Evolutionary conservation across 2,888 invertebrate genomes (phyloP), one percentile per base, ranked within the genome.

Genomic region (Erannis defoliaria): DNA sequence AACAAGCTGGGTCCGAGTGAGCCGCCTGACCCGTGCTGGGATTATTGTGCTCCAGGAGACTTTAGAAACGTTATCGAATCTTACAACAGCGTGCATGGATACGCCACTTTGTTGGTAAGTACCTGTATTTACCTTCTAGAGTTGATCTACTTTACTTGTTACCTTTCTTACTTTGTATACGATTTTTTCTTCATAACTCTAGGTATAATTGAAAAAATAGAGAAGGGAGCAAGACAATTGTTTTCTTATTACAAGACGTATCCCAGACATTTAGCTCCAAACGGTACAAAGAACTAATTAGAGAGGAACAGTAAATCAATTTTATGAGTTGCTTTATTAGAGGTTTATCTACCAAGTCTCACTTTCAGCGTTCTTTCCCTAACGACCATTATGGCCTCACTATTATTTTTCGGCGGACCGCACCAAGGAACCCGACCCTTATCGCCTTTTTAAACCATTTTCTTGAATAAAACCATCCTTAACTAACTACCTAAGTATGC

Each of bases 1-100:
- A 84, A 66, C 56, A 84, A 80, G 53, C 73, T 90, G 49, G 89
- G 88, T 54, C 64, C 88, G 10, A 72, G 86, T 18, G 86, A 84
- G 33, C 79, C 84, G 1, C 43, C 60, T 3, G 87, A 89, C 23
- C 76, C 81, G 0, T 93, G 93, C 43, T 54, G 51, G 59, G 89
- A 90, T 46, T 95, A 95, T 81, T 96, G 96, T 70, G 94, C 93
- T 33, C 31, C 46, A 12, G 94, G 95, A 0, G 90, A 91, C 48
- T 90, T 95, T 54, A 89, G 94, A 60, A 94, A 95, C 50, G 86
- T 96, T 43, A 90, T 96, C 19, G 83, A 93, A 26, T 90, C 91
- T 0, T 97, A 97, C 83, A 94, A 95, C 45, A 85, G 95, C 35
- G 94, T 96, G 55, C 98, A 98, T 83, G 97, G 97, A 63, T 97